Evolutionary conservation across 1,140 invertebrate species (phyloP), one percentile per base, ranked within the genome.

Genomic region (Brachystomella parvula): DNA sequence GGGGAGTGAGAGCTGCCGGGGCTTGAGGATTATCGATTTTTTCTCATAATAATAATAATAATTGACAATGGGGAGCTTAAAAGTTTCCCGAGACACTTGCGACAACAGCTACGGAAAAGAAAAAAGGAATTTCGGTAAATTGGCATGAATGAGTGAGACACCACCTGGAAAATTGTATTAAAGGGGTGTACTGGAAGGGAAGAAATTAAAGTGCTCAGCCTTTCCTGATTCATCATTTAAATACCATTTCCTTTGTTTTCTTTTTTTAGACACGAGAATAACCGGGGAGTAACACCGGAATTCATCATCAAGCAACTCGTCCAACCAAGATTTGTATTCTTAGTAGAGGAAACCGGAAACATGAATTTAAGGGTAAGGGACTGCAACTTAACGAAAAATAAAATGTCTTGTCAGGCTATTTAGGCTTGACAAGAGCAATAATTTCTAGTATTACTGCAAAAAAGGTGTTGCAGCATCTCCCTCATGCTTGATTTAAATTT

Each of bases 341-440:
- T 73, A 28, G 61, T 73, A 26, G 71, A 73, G 53, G 71, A 73
- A 58, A 71, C 66, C 28, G 67, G 64, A 63, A 71, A 71, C 39
- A 73, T 73, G 71, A 73, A 73, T 68, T 63, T 73, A 66, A 47
- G 71, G 66, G 70, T 71, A 68, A 32, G 39, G n/a, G 31, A 9
- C 3, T 15, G 26, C 6, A 56, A n/a, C 9, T 56, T 21, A 56
- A 12, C 6, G n/a, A n/a, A n/a, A n/a, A n/a, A n/a, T n/a, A n/a
- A n/a, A n/a, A n/a, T n/a, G n/a, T n/a, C n/a, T n/a, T n/a, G n/a
- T n/a, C n/a, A n/a, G n/a, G n/a, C n/a, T n/a, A n/a, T n/a, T n/a
- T n/a, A n/a, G n/a, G n/a, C n/a, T n/a, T n/a, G n/a, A n/a, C n/a
- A n/a, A n/a, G n/a, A n/a, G n/a, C n/a, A n/a, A n/a, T n/a, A n/a